These are phyloP conservation scores for Aplochiton taeniatus DNA, from an alignment of 2,797 vertebrate genomes.

Conservation along the genomic window DNA sequence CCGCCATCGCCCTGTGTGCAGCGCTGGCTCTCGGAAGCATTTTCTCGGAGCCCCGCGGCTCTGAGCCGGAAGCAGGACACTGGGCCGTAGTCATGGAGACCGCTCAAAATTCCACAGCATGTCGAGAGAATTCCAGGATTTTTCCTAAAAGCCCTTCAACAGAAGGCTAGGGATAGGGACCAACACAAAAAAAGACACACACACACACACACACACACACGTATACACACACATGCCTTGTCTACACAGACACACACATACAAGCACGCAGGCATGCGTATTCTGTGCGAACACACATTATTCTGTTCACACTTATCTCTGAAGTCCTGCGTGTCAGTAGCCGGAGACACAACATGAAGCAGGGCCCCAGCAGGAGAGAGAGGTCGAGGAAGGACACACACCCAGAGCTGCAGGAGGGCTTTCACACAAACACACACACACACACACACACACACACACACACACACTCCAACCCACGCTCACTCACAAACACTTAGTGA, in stretches of 20 bases:
- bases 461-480: conserved; percentile 29
- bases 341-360: conserved; percentile 59
- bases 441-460: conserved; percentile 21
- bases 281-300: conserved; percentile 5
- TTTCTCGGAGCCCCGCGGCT: conserved; percentile 27
- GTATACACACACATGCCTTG: neutral
- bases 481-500: too few species aligned
- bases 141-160: conserved; percentile 36
- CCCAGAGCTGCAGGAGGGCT: conserved; percentile 31
- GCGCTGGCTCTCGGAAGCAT: conserved; percentile 16
- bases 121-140: conserved; percentile 54
- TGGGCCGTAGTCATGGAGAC: conserved; percentile 64
- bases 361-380: conserved; percentile 31
- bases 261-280: neutral
- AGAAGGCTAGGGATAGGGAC: conserved; percentile 25
- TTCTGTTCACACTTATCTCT: conserved; percentile 40
- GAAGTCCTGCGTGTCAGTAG: conserved; percentile 36
- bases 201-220: neutral
- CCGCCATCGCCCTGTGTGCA: conserved; percentile 40
- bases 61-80: conserved; percentile 57
- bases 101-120: conserved; percentile 63
- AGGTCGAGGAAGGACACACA: conserved; percentile 49
- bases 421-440: too few species aligned
- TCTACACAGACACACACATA: neutral
- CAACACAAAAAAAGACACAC: conserved; percentile 31